These are phyloP conservation scores for Anneissia japonica DNA, from an alignment of 35 echinoderm and acorn worm genomes.

Conservation along the genomic window DNA sequence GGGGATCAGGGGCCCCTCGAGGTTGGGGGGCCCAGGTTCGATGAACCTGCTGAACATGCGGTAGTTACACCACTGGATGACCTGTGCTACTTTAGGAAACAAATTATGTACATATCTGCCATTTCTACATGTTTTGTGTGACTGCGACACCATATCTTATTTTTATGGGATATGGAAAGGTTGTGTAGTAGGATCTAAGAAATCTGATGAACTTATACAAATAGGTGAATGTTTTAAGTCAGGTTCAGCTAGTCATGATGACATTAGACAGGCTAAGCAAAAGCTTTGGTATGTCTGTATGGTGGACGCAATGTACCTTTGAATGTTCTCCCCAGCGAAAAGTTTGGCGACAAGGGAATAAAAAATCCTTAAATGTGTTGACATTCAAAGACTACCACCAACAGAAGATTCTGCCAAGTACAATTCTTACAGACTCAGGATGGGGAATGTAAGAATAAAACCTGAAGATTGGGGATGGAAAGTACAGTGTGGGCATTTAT, in stretches of 20 bases:
- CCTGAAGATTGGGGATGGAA: constrained; percentile 35
- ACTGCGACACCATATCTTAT: no score
- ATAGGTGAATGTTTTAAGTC: constrained; percentile 36
- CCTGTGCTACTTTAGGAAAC: no score
- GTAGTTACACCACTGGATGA: no score
- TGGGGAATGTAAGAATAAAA: constrained; percentile 13
- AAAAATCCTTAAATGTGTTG: constrained; percentile 19
- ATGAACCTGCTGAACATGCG: no score
- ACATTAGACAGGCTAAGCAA: constrained; percentile 28
- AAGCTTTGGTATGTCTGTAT: constrained; percentile 31
- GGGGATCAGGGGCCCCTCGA: no score
- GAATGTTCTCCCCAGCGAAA: not conserved
- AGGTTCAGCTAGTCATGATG: constrained; percentile 23
- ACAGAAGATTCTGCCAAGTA: constrained; percentile 29
- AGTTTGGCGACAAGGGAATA: constrained; percentile 18
- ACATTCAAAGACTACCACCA: constrained; percentile 29
- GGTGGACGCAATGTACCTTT: constrained; percentile 12
- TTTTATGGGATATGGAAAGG: no score
- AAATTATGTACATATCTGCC: no score
- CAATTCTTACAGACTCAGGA: constrained; percentile 21
- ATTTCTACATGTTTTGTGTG: no score
- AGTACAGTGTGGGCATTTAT: not conserved
- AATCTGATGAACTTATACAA: constrained; percentile 21
- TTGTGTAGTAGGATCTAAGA: no score
- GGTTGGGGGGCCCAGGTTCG: no score